Evolutionary conservation across 2,113 vertebrate species (phyloP).

Genomic region (Meriones unguiculatus): DNA sequence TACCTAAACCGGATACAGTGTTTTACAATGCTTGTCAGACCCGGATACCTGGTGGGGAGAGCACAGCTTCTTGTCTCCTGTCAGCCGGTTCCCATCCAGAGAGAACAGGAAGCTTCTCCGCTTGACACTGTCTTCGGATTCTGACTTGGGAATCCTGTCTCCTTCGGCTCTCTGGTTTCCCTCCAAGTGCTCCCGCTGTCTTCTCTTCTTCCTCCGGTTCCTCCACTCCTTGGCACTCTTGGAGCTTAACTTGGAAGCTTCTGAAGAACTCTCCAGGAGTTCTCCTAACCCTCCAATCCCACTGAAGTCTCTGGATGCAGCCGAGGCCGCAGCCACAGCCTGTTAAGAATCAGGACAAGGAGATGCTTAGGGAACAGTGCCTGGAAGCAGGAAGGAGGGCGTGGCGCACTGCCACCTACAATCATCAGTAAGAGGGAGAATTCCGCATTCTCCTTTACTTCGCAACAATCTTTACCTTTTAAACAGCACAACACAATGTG

Average conservation of each 20-base stretch:
- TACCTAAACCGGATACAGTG: neutral
- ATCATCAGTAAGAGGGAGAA: neutral
- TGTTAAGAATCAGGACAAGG: constrained; percentile 78
- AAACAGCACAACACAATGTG: neutral
- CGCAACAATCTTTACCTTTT: neutral
- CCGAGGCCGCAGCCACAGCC: constrained; percentile 89
- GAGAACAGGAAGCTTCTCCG: constrained; percentile 91
- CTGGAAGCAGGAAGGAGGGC: neutral
- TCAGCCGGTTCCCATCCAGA: constrained; percentile 90
- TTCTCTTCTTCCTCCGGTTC: constrained; percentile 93
- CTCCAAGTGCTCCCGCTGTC: constrained; percentile 89
- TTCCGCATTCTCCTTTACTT: neutral
- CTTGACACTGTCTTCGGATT: constrained; percentile 93
- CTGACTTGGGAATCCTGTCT: constrained; percentile 90
- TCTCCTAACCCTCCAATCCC: constrained; percentile 89
- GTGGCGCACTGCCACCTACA: neutral
- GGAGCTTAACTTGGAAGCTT: constrained; percentile 95
- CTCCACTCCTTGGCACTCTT: constrained; percentile 98
- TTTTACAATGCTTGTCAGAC: neutral
- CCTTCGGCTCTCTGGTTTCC: constrained; percentile 89
- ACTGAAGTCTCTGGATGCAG: constrained; percentile 89
- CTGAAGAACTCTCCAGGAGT: constrained; percentile 93
- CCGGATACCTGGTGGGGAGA: constrained; percentile 94
- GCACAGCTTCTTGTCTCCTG: constrained; percentile 92
- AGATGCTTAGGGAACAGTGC: constrained; percentile 41